Percentiles rank a stretch among this genome's conserved stretches.
These are phyloP conservation scores for Epistrophella euchroma DNA, from an alignment of 2,888 invertebrate species.

Conservation along the genomic window DNA sequence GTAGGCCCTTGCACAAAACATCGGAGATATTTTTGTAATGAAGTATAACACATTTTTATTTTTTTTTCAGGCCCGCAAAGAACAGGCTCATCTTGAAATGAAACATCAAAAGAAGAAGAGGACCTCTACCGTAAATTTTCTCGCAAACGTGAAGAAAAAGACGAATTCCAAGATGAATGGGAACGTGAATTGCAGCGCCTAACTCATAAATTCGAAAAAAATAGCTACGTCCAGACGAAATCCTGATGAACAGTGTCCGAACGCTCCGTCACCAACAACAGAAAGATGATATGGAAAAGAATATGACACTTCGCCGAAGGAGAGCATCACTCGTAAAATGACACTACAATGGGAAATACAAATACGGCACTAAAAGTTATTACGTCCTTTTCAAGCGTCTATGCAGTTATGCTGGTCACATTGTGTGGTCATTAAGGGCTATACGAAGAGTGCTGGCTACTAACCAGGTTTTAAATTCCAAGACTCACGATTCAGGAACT, in stretches of 20 bases:
- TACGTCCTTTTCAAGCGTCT: slow-evolving; percentile 98
- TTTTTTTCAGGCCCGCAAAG: slow-evolving; percentile 93
- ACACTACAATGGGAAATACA: slow-evolving; percentile 96
- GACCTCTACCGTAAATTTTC: slow-evolving; percentile 97
- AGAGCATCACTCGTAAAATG: slow-evolving; percentile 96
- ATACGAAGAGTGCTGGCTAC: slow-evolving; percentile 99
- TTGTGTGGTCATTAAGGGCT: too few relatives aligned
- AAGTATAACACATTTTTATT: not conserved
- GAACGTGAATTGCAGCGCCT: slow-evolving; percentile 96
- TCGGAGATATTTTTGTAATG: too few relatives aligned
- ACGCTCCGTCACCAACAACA: slow-evolving; percentile 96
- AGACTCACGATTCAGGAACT: slow-evolving; percentile 97
- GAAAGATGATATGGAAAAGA: slow-evolving; percentile 96
- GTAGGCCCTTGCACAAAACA: too few relatives aligned
- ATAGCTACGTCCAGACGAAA: slow-evolving; percentile 93
- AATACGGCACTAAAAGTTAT: slow-evolving; percentile 99
- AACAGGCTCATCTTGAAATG: slow-evolving; percentile 97
- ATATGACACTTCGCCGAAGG: slow-evolving; percentile 95
- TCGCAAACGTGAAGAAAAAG: slow-evolving; percentile 95
- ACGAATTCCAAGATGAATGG: slow-evolving; percentile 98
- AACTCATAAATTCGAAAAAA: slow-evolving; percentile 95
- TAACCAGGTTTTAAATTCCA: slow-evolving; percentile 97
- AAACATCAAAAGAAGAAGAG: slow-evolving; percentile 98
- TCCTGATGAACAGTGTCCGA: slow-evolving; percentile 92
- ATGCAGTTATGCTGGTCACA: slow-evolving; percentile 99